Percentiles rank a stretch among this genome's conserved stretches.
These are phyloP conservation scores for Drosophila leontia DNA, from an alignment of 1,140 invertebrate genomes.

Conservation along the genomic window DNA sequence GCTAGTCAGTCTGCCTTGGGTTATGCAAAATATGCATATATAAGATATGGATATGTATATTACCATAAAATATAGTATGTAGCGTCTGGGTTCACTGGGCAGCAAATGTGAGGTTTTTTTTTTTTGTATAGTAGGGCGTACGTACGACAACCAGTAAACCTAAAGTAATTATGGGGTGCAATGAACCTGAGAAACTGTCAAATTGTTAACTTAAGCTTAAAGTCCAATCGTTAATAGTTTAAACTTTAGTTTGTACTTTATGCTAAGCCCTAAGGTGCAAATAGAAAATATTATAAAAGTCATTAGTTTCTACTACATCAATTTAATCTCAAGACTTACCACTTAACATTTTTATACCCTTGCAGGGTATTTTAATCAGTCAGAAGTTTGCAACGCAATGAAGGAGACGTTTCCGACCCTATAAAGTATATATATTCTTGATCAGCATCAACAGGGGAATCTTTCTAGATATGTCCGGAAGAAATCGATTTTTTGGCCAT, in stretches of 20 bases:
- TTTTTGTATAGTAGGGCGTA: conserved; percentile 5
- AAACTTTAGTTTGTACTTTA: neutral
- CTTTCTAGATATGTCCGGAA: too few relatives aligned
- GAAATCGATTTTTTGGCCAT: too few relatives aligned
- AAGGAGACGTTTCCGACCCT: too few relatives aligned
- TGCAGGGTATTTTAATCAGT: too few relatives aligned
- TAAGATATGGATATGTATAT: conserved; percentile 2
- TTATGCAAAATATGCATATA: conserved; percentile 48
- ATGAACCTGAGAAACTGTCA: conserved; percentile 53
- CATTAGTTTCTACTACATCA: too few relatives aligned
- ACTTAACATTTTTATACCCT: too few relatives aligned
- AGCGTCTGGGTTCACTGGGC: conserved; percentile 26
- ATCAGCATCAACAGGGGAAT: too few relatives aligned
- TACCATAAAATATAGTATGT: neutral
- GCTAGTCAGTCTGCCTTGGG: conserved; percentile 6
- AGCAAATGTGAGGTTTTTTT: neutral
- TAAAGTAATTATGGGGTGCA: conserved; percentile 37
- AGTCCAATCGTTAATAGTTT: neutral
- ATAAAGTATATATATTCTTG: too few relatives aligned
- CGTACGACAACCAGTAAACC: conserved; percentile 11
- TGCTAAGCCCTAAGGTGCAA: too few relatives aligned
- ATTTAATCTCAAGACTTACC: neutral
- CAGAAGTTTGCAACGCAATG: too few relatives aligned
- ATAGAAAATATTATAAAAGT: neutral
- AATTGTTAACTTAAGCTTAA: conserved; percentile 1